Base-by-base conservation (phyloP, 2,797 vertebrate species). In the Poecilia gillii region DNA sequence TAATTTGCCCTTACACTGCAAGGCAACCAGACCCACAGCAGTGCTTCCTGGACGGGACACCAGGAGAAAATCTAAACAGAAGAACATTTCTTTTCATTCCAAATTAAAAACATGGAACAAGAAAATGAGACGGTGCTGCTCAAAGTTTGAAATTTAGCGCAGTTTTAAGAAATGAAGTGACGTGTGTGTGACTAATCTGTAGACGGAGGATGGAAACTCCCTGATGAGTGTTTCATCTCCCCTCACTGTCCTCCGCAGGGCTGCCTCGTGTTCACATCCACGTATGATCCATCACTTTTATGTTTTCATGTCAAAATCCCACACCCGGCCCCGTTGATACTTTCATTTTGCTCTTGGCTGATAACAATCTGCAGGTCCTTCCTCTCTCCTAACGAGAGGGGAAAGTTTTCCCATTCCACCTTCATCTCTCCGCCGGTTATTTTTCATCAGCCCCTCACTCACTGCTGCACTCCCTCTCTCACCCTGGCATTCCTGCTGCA, bases 401-500 rank as follows among this genome's bases (percentile, higher is more conserved):
- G 53, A 75, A 59, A 78, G 64, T 43, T 71, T 18, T 3, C 73
- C 72, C 80, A 84, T 91, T 93, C 90, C 83, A 77, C 84, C 75
- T 83, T 87, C 78, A 88, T 53, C 71, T 87, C 76, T 80, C 45
- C 76, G 84, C 84, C 89, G 86, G 87, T 84, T 28, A 86, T 84
- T 82, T 82, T 79, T 94, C 90, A 93, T 89, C 86, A 85, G 78
- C 62, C 84, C 84, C 83, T 81, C 81, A 72, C 82, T 86, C 82
- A 43, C 73, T 36, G 51, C 80, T 59, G 4, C 81, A 64, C 81
- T 78, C 85, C 82, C 83, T 83, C 74, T 57, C 82, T 85, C 78
- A 41, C 62, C 73, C 84, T 82, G 82, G 86, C 92, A 93, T 94
- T 94, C 93, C 91, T 91, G 88, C 85, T 72, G 74, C 81, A 74